Percentiles rank a stretch among this genome's conserved stretches.
Evolutionary conservation across 2,113 vertebrate species (phyloP).

Genomic region (Atractosteus spatula): DNA sequence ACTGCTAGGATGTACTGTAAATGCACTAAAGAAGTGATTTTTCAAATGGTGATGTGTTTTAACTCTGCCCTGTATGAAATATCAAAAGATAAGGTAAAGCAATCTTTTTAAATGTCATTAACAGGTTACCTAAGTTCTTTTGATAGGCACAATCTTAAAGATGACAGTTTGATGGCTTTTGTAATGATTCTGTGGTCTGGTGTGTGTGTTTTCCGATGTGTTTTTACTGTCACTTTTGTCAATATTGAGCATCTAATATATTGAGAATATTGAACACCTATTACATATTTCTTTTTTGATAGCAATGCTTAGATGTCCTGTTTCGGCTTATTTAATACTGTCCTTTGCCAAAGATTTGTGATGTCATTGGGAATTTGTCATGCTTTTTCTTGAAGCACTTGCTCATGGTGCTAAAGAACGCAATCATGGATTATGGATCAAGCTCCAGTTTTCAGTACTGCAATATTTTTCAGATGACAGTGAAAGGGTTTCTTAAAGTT

Average conservation of each 20-base stretch:
- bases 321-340: constrained; percentile 40
- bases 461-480: too few species aligned
- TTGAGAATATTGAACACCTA: constrained; percentile 35
- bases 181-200: constrained; percentile 33
- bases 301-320: constrained; percentile 33
- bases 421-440: too few species aligned
- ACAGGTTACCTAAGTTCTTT: constrained; percentile 51
- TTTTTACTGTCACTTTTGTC: constrained; percentile 48
- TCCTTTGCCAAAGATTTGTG: constrained; percentile 23
- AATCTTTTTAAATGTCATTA: constrained; percentile 64
- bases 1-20: too few species aligned
- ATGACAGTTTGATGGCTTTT: constrained; percentile 53
- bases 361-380: too few species aligned
- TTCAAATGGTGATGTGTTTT: constrained; percentile 57
- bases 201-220: constrained; percentile 31
- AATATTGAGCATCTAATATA: constrained; percentile 46
- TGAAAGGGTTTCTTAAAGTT: too few species aligned
- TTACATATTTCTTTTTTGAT: constrained; percentile 38
- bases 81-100: constrained; percentile 57
- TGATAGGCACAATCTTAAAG: constrained; percentile 53
- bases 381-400: too few species aligned
- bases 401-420: too few species aligned
- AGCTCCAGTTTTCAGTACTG: too few species aligned
- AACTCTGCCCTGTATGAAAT: constrained; percentile 61
- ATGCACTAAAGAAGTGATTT: constrained; percentile 17